Conservation (phyloP, 2,888 invertebrate genomes). For the Bellardia pandia region DNA sequence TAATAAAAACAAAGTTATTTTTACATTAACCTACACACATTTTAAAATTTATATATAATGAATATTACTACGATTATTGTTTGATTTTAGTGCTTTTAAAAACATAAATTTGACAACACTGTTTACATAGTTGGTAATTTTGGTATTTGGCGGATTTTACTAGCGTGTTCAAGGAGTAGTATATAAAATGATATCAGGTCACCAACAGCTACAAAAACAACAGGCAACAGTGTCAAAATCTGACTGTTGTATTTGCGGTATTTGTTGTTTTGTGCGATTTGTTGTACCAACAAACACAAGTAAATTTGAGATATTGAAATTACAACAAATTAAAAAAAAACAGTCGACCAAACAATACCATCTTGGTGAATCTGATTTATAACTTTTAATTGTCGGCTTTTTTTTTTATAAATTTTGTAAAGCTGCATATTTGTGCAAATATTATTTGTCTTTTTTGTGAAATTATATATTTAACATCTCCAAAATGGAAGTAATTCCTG, state of each 20-base stretch:
- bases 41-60: too few species aligned
- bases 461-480: background rate
- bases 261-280: too few species aligned
- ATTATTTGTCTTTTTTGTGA: background rate
- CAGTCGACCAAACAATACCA: background rate
- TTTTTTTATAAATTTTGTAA: background rate
- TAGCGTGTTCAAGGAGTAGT: constrained; percentile 1
- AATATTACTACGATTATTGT: too few species aligned
- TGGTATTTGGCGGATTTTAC: constrained; percentile 19
- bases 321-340: background rate
- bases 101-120: background rate
- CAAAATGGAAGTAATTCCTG: constrained; percentile 80
- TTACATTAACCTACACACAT: too few species aligned
- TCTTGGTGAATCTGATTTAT: background rate
- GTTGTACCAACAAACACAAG: too few species aligned
- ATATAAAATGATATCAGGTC: background rate
- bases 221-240: background rate
- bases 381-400: background rate
- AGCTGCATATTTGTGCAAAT: background rate
- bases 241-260: background rate
- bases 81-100: background rate
- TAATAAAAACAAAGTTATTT: too few species aligned
- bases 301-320: background rate
- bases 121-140: background rate
- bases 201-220: background rate